Base-by-base conservation (phyloP, 2,888 invertebrate species). In the Oligia latruncula region DNA sequence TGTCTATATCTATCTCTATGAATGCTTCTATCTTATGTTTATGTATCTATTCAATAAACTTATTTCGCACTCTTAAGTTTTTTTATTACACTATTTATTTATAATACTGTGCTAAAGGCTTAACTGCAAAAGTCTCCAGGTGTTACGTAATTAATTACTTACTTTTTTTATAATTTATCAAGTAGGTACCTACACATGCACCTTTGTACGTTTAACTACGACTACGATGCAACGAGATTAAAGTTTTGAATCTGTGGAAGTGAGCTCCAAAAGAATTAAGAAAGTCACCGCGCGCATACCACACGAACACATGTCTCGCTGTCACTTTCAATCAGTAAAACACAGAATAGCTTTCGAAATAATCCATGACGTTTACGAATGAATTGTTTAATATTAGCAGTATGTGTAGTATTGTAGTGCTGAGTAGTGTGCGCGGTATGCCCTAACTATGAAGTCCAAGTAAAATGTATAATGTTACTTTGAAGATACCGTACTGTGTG, bases 41-140 rank as follows among this genome's bases (percentile, higher is more conserved):
- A 81, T 91, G 84, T 90, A 70, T 87, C 55, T 90, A 80, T 87
- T 86, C 62, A 90, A 92, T 93, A 93, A 94, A 92, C 78, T 73
- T 78, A 65, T 89, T 82, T 77, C 80, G 74, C 85, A 74, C 71
- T 84, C 77, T 78, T 68, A 72, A 88, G 17, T 43, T 88, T 78
- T 92, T 93, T 93, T 91, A 90, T 90, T 92, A n/a, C 86, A 71
- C 58, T 67, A 29, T 40, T 65, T 11, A 62, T 35, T 35, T 35
- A 35, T n/a, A 55, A 35, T 29, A 35, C 20, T 35, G 17, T 55
- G 20, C 52, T 17, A 75, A 64, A 29, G n/a, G 55, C 1, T 23
- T 46, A 29, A 55, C 23, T 6, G 15, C n/a, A n/a, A 73, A 62
- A 29, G 20, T 17, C 20, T 11, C 15, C 35, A 46, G 0, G 46